phyloP scores from a whole-genome alignment of 2,888 invertebrate species.

The Crepidodera aurea region DNA sequence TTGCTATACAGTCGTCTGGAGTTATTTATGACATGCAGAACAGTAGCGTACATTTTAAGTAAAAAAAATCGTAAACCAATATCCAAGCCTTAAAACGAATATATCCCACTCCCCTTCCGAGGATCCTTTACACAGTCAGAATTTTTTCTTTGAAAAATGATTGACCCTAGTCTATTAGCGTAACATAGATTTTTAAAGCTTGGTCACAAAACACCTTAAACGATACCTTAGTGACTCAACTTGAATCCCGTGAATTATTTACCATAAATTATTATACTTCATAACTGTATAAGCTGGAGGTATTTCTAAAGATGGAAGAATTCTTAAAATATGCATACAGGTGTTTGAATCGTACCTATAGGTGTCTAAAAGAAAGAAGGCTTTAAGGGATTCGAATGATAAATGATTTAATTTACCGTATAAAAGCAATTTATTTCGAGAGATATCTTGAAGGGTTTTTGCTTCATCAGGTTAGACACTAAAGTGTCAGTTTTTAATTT shows the following conservation, averaged over 20 bases:
- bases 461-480: neutral
- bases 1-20: too few relatives aligned
- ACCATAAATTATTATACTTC: slow-evolving; percentile 19
- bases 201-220: slow-evolving; percentile 5
- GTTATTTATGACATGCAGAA: too few relatives aligned
- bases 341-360: slow-evolving; percentile 14
- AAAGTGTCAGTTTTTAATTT: too few relatives aligned
- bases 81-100: too few relatives aligned
- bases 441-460: neutral
- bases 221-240: neutral
- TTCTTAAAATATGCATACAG: slow-evolving; percentile 17
- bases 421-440: neutral
- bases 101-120: too few relatives aligned
- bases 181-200: too few relatives aligned
- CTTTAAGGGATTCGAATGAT: slow-evolving; percentile 5
- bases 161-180: too few relatives aligned
- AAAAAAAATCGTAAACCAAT: too few relatives aligned
- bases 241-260: slow-evolving; percentile 9
- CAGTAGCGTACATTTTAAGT: too few relatives aligned
- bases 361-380: slow-evolving; percentile 1
- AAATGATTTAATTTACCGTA: slow-evolving; percentile 3
- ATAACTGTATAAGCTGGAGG: slow-evolving; percentile 14
- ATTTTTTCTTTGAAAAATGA: too few relatives aligned
- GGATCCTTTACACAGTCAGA: too few relatives aligned
- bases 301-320: slow-evolving; percentile 4